Percentiles rank a stretch among this genome's conserved stretches.
These are phyloP conservation scores for Gymnoscopelus microlampas DNA, from an alignment of 2,797 vertebrate genomes.

Conservation along the genomic window DNA sequence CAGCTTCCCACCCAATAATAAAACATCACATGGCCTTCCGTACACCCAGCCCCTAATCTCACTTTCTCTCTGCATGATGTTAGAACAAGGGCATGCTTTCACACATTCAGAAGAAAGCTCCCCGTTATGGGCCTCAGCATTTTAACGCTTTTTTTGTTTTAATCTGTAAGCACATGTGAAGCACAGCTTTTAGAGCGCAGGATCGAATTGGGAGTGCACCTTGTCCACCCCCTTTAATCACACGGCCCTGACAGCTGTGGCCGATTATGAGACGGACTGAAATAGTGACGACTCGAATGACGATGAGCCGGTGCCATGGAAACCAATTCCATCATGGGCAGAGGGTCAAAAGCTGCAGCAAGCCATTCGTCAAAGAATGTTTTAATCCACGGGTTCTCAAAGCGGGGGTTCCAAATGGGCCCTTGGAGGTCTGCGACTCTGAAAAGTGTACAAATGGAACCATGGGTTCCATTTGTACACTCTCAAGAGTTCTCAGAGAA, in stretches of 20 bases:
- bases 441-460: no score
- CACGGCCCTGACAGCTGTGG: slow-evolving; percentile 3
- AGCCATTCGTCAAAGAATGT: no score
- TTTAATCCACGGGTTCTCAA: no score
- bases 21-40: slow-evolving; percentile 60
- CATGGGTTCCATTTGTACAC: no score
- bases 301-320: no score
- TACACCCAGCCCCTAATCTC: slow-evolving; percentile 39
- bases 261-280: slow-evolving; percentile 16
- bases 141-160: slow-evolving; percentile 26
- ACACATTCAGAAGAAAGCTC: slow-evolving; percentile 26
- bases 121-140: not conserved
- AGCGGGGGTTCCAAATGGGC: no score
- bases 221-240: slow-evolving; percentile 16
- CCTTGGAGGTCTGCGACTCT: no score
- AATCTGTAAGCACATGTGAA: slow-evolving; percentile 22
- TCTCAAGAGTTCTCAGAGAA: no score
- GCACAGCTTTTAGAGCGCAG: slow-evolving; percentile 21
- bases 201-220: slow-evolving; percentile 9
- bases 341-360: no score
- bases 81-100: slow-evolving; percentile 36
- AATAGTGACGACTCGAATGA: no score
- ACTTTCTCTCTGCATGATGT: slow-evolving; percentile 19
- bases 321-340: no score
- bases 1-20: slow-evolving; percentile 57